phyloP scores from a whole-genome alignment of 2,113 vertebrate genomes.

The Percopsis transmontana region DNA sequence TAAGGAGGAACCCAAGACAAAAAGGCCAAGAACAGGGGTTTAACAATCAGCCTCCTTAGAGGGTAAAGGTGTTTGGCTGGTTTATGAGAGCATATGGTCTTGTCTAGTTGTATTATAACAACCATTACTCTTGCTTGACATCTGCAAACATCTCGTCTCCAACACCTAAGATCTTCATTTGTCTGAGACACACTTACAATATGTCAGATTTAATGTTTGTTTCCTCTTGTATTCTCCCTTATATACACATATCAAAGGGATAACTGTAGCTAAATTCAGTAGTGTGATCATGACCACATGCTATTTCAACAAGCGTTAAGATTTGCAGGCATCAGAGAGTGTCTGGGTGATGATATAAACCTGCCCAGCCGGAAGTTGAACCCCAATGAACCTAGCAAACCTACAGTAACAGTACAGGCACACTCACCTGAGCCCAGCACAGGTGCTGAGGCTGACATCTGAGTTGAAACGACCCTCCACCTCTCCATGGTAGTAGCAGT shows the following conservation, averaged over 20 bases:
- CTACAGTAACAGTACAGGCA: too few species aligned
- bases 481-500: constrained; percentile 82
- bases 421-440: constrained; percentile 76
- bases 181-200: constrained; percentile 14
- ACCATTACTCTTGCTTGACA: constrained; percentile 61
- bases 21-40: constrained; percentile 23
- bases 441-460: constrained; percentile 78
- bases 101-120: constrained; percentile 61
- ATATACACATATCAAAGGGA: background rate
- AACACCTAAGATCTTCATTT: constrained; percentile 32
- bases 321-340: too few species aligned
- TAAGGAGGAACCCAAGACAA: constrained; percentile 38
- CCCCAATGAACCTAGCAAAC: background rate
- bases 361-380: background rate
- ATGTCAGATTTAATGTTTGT: constrained; percentile 11
- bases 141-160: constrained; percentile 43
- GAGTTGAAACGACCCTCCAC: constrained; percentile 71
- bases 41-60: constrained; percentile 41
- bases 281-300: background rate
- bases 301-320: background rate
- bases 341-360: background rate
- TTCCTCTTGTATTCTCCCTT: constrained; percentile 12
- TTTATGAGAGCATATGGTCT: constrained; percentile 54
- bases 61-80: constrained; percentile 50
- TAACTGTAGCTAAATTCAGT: background rate